phyloP scores from a whole-genome alignment of 1,140 invertebrate genomes.

The Brachionus asplanchnoidis region DNA sequence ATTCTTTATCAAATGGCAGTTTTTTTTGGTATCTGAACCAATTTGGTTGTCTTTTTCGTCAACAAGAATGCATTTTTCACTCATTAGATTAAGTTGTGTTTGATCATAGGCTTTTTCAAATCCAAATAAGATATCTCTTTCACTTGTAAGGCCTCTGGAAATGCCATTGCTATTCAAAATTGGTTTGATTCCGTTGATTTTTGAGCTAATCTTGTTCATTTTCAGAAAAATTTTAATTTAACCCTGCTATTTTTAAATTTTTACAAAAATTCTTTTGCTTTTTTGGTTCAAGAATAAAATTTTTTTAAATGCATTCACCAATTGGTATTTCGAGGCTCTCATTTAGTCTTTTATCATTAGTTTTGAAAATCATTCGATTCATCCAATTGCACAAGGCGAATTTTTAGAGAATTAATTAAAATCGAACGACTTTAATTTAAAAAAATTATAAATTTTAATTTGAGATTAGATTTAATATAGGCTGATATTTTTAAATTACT shows the following conservation, averaged over 20 bases:
- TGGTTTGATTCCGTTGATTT: not conserved
- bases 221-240: not conserved
- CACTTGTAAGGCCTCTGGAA: not conserved
- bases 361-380: not conserved
- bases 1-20: slow-evolving; percentile 37
- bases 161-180: not conserved
- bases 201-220: slow-evolving; percentile 3
- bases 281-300: not conserved
- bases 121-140: not conserved
- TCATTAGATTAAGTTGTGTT: slow-evolving; percentile 24
- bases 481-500: not conserved
- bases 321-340: not conserved
- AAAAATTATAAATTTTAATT: not conserved
- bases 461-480: not conserved
- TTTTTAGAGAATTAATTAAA: not conserved
- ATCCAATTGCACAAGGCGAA: not conserved
- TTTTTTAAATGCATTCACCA: not conserved
- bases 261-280: not conserved
- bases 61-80: slow-evolving; percentile 37
- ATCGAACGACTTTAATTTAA: slow-evolving; percentile 14
- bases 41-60: slow-evolving; percentile 40
- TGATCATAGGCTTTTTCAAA: slow-evolving; percentile 24
- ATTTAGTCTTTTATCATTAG: not conserved
- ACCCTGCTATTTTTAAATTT: slow-evolving; percentile 5
- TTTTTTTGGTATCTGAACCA: slow-evolving; percentile 36